Percentiles rank a stretch among this genome's conserved stretches.
phyloP scores from a whole-genome alignment of 2,113 vertebrate genomes.

The Gobius niger region DNA sequence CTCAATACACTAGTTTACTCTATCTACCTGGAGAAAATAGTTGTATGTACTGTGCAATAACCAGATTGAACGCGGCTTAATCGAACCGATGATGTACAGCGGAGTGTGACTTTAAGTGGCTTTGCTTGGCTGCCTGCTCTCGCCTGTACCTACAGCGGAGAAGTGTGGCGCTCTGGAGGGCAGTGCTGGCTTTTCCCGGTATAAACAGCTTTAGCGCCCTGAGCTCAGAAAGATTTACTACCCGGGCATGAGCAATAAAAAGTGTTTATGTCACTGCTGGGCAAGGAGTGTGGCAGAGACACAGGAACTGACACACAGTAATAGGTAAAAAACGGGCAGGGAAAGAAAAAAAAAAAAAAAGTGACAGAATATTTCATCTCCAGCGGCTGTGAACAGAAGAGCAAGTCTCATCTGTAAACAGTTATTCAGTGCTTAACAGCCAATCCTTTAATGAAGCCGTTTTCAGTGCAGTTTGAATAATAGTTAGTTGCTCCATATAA shows the following conservation, averaged over 20 bases:
- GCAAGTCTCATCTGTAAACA: not conserved
- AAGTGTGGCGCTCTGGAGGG: constrained; percentile 45
- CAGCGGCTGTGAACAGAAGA: constrained; percentile 16
- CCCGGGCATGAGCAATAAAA: constrained; percentile 48
- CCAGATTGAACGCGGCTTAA: constrained; percentile 11
- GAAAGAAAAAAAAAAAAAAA: not conserved
- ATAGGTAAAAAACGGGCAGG: constrained; percentile 1
- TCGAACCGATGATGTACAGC: constrained; percentile 14
- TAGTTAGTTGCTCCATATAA: not conserved
- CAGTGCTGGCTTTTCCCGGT: constrained; percentile 41
- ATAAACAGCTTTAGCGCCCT: constrained; percentile 59
- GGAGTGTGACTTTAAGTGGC: constrained; percentile 11
- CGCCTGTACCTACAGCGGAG: constrained; percentile 15
- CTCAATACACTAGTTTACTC: too few relatives aligned
- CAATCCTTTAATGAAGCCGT: not conserved
- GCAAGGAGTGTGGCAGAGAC: constrained; percentile 11
- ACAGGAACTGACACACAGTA: constrained; percentile 8
- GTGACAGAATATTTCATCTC: not conserved
- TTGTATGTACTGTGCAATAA: constrained; percentile 6
- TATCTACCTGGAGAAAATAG: too few relatives aligned
- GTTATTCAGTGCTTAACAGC: not conserved
- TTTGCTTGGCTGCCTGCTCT: constrained; percentile 35
- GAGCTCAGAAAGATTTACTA: constrained; percentile 59
- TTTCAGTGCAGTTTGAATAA: not conserved
- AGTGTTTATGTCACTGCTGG: constrained; percentile 39